Conservation (phyloP, 2,888 invertebrate genomes). For the Daptonema setosum region DNA sequence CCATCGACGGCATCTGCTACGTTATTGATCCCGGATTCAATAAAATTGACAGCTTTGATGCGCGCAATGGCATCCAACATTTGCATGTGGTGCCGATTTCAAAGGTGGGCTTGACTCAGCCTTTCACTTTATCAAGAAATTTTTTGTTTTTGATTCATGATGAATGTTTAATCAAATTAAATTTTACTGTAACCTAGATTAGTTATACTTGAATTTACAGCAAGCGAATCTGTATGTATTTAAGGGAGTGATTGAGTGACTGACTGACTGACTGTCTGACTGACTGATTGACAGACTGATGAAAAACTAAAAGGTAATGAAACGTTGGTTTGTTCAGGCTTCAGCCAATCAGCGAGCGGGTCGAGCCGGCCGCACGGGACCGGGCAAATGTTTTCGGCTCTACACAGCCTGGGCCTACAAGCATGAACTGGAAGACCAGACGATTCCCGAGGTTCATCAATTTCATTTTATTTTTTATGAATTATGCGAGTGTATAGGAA, state of each 20-base stretch:
- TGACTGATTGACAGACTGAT: too few species aligned
- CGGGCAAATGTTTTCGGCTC: slow-evolving; percentile 88
- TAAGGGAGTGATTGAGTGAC: too few species aligned
- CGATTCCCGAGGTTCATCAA: slow-evolving; percentile 58
- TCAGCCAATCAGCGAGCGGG: neutral
- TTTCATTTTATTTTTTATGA: too few species aligned
- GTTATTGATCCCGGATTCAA: slow-evolving; percentile 99
- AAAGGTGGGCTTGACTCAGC: slow-evolving; percentile 35
- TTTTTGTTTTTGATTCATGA: neutral
- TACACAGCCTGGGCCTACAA: slow-evolving; percentile 98
- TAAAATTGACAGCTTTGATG: slow-evolving; percentile 91
- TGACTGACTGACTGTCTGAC: too few species aligned
- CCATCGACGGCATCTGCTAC: slow-evolving; percentile 93
- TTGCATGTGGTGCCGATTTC: slow-evolving; percentile 94
- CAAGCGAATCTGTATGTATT: too few species aligned
- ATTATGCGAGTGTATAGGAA: too few species aligned
- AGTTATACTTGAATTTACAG: too few species aligned
- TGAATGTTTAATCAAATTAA: too few species aligned
- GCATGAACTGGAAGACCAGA: slow-evolving; percentile 89
- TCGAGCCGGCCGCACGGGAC: slow-evolving; percentile 75
- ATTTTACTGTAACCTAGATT: too few species aligned
- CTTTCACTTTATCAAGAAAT: neutral
- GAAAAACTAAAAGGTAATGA: too few species aligned
- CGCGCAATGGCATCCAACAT: slow-evolving; percentile 92
- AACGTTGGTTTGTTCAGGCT: too few species aligned